Evolutionary conservation across 2,113 vertebrate species (phyloP), one percentile per base, ranked within the genome.

Genomic region (Neomonachus schauinslandi): DNA sequence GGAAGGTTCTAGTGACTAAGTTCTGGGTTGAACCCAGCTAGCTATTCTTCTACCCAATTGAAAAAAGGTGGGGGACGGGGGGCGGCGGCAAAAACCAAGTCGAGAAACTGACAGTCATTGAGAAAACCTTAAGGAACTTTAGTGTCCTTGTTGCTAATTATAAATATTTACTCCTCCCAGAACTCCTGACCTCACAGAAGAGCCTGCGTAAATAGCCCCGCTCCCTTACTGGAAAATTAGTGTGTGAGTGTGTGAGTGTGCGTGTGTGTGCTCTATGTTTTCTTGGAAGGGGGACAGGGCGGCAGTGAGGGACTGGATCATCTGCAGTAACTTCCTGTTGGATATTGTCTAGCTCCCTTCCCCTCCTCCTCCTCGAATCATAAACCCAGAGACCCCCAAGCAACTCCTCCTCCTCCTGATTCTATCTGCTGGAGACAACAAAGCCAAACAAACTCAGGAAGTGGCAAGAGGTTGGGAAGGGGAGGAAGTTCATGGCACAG

Each of bases 401-500:
- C 42, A 97, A 98, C 7, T 95, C 96, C 97, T 98, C 97, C 97
- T 99, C 97, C 98, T 98, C 46, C 97, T 1, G 86, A 98, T 98
- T 98, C 94, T 98, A 98, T 98, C 97, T 5, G 88, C 90, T 98
- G 98, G 98, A 99, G 98, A 99, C 98, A 98, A 98, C 94, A 76
- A 98, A 98, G 98, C 98, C 98, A 99, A 99, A 99, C 99, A 99
- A 99, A 98, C 98, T 98, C 98, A 99, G 99, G 99, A 99, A 99
- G 98, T 98, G 99, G 98, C 98, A 99, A 98, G 97, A 98, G 98
- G 97, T 93, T 96, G 93, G 98, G 98, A 98, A 97, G 0, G 0
- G 96, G 98, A 98, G 98, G 98, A 99, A 99, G 98, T 98, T 98
- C 57, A 97, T 98, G 98, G 98, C 98, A 99, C 94, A 97, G 96